Conservation (phyloP, 1,140 invertebrate genomes). For the Micrasema longulum region DNA sequence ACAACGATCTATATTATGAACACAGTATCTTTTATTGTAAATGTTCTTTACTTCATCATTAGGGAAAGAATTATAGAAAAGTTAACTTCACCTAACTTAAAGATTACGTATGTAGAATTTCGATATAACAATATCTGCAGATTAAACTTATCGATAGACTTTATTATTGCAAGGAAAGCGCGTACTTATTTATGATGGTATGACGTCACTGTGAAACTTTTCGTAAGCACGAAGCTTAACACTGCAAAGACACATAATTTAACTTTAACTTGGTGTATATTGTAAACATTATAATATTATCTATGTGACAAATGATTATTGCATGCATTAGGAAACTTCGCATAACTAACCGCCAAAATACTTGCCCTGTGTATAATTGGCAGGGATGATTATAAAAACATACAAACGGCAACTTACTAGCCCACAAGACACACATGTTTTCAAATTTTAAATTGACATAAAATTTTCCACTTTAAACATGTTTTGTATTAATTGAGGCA, state of each 20-base stretch:
- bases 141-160: slow-evolving; percentile 19
- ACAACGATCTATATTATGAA: slow-evolving; percentile 30
- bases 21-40: slow-evolving; percentile 36
- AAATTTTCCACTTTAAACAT: neutral
- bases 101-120: slow-evolving; percentile 32
- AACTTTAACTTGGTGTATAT: too few relatives aligned
- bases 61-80: slow-evolving; percentile 8
- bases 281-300: too few relatives aligned
- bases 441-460: slow-evolving; percentile 22
- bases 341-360: neutral
- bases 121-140: slow-evolving; percentile 24
- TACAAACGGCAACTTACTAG: slow-evolving; percentile 1
- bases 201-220: neutral
- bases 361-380: neutral
- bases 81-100: slow-evolving; percentile 12
- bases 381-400: slow-evolving; percentile 14
- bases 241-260: slow-evolving; percentile 16
- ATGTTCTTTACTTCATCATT: slow-evolving; percentile 17
- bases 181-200: slow-evolving; percentile 15
- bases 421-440: slow-evolving; percentile 13
- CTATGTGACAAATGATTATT: too few relatives aligned
- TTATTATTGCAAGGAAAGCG: slow-evolving; percentile 32
- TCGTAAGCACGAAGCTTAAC: slow-evolving; percentile 18
- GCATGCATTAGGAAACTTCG: neutral
- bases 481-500: neutral